Percentiles rank a stretch among this genome's conserved stretches.
These are phyloP conservation scores for Otus scops DNA, from an alignment of 2,797 vertebrate species.

Conservation along the genomic window DNA sequence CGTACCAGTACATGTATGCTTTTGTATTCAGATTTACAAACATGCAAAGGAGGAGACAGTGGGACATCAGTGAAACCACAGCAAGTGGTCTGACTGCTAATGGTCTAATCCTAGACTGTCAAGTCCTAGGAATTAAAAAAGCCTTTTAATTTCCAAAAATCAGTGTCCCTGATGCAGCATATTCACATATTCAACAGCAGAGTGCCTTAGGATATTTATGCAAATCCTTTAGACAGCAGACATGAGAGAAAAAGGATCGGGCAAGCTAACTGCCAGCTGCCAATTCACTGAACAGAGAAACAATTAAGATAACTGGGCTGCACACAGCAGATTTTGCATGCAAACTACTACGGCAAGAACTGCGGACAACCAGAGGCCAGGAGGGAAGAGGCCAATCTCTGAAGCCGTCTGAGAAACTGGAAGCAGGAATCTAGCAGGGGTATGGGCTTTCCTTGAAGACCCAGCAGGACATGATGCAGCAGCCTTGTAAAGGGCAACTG, in stretches of 20 bases:
- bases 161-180: background rate
- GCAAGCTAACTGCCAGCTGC: constrained; percentile 27
- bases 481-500: background rate
- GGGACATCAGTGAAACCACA: background rate
- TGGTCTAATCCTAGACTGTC: background rate
- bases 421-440: background rate
- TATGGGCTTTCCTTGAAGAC: background rate
- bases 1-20: accelerated
- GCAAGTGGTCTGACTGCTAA: background rate
- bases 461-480: background rate
- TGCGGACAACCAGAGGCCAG: background rate
- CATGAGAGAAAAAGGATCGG: background rate
- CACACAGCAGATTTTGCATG: background rate
- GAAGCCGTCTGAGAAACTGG: background rate
- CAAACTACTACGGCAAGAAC: background rate
- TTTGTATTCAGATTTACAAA: background rate
- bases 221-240: constrained; percentile 19
- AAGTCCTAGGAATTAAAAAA: background rate
- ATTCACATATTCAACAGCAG: background rate
- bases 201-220: constrained; percentile 27
- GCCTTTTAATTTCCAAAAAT: constrained; percentile 2
- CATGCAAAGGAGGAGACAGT: background rate
- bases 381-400: background rate
- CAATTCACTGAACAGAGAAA: constrained; percentile 18
- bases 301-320: constrained; percentile 1